Conservation (phyloP, 2,113 vertebrate species). For the Corvus hawaiiensis region DNA sequence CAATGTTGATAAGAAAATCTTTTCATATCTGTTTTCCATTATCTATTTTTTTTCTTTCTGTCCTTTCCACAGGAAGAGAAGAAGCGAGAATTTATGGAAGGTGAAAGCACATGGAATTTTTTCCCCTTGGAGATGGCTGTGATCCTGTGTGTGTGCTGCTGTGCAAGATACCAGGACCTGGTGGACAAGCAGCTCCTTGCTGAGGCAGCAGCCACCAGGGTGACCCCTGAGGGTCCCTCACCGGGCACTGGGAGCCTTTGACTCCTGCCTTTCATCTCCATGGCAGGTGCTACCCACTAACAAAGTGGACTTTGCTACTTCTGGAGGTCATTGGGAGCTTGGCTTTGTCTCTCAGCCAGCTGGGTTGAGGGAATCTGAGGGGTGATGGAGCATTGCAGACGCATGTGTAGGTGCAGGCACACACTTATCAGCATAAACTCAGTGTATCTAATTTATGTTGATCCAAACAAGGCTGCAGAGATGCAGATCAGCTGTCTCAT, state of each 20-base stretch:
- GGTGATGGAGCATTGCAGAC: accelerated
- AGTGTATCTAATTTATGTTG: not conserved
- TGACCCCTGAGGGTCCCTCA: not conserved
- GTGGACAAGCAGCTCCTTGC: not conserved
- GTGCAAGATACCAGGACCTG: too few species aligned
- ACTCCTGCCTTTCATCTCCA: accelerated
- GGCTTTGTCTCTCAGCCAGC: not conserved
- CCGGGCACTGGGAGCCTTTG: not conserved
- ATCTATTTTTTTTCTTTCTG: not conserved
- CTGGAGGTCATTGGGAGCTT: not conserved
- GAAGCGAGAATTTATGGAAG: not conserved
- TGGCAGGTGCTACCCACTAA: not conserved
- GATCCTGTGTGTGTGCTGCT: accelerated
- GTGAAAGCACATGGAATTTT: accelerated
- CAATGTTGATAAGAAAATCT: not conserved
- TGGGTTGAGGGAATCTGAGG: not conserved
- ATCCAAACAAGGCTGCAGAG: not conserved
- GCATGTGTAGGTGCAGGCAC: not conserved
- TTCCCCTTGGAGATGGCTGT: not conserved
- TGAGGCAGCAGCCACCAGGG: not conserved
- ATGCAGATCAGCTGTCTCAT: not conserved
- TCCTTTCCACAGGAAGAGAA: not conserved
- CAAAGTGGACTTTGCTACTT: not conserved
- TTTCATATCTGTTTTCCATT: not conserved
- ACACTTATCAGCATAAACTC: not conserved